Base-by-base conservation (phyloP, 2,888 invertebrate species). In the Pammene fasciana region DNA sequence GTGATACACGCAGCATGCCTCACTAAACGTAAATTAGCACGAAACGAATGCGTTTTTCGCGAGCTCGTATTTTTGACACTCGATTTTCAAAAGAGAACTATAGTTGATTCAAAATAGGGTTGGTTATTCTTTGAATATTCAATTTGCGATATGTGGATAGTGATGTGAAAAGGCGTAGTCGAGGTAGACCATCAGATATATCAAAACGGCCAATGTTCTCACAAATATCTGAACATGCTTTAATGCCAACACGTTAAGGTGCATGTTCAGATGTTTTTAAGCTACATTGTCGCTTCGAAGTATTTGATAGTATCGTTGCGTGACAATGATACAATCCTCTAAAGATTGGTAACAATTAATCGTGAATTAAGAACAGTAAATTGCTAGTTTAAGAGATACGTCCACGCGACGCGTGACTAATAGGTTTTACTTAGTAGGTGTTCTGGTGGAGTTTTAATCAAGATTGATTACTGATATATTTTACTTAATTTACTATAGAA, bases 291-390 rank as follows among this genome's bases (percentile, higher is more conserved):
- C n/a, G n/a, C n/a, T n/a, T n/a, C n/a, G n/a, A n/a, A n/a, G n/a
- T n/a, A n/a, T n/a, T n/a, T n/a, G n/a, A n/a, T n/a, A n/a, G n/a
- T n/a, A n/a, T n/a, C 7, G 73, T 73, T 68, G 59, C 65, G 68
- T 71, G 72, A 62, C 65, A 48, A 54, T 13, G 78, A 80, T 76
- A 76, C 50, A 54, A 79, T 80, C 77, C 52, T 70, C 70, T 73
- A 72, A 57, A 71, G 60, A 72, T 73, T 74, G 65, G 72, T 71
- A 78, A 78, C 79, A 78, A 82, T 78, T 77, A 79, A 79, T 77
- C 70, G 72, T 76, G 73, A 75, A 79, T 78, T 77, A 75, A 78
- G 73, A 72, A 71, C 72, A 75, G 73, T 77, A 75, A 76, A 74
- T 74, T 68, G 48, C 60, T 56, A 41, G 54, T 59, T 65, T 70